Evolutionary conservation across 2,888 invertebrate genomes (phyloP).

Genomic region (Rhagophthalmus giganteus): DNA sequence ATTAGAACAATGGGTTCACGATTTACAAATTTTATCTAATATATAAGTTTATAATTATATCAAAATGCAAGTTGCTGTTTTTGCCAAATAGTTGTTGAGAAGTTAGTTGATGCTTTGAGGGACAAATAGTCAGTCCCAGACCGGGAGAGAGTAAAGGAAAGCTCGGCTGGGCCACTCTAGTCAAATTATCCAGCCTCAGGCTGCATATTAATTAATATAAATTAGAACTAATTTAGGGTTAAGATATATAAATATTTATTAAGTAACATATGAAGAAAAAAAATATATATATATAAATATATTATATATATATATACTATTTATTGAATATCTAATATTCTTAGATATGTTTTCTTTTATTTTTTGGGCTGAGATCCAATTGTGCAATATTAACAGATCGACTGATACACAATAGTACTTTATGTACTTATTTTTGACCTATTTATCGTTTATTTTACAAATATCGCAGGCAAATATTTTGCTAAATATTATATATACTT

Average conservation of each 20-base stretch:
- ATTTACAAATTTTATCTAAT: conserved; percentile 55
- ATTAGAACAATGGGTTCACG: conserved; percentile 53
- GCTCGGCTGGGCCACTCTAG: conserved; percentile 55
- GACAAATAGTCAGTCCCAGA: conserved; percentile 38
- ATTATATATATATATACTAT: conserved; percentile 49
- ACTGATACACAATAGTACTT: conserved; percentile 50
- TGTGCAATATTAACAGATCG: conserved; percentile 57
- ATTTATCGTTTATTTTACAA: conserved; percentile 28
- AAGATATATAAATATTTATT: conserved; percentile 37
- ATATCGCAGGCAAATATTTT: conserved; percentile 33
- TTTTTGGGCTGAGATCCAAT: conserved; percentile 54
- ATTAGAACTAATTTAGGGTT: conserved; percentile 51
- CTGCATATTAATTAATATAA: conserved; percentile 54
- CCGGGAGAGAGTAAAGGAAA: conserved; percentile 41
- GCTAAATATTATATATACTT: conserved; percentile 32
- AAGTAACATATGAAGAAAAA: too few species aligned
- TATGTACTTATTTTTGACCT: conserved; percentile 35
- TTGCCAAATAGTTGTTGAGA: conserved; percentile 55
- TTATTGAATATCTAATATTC: conserved; percentile 54
- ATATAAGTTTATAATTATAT: conserved; percentile 49
- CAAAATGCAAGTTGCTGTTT: conserved; percentile 53
- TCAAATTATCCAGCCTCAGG: conserved; percentile 56
- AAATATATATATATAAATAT: conserved; percentile 44
- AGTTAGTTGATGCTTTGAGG: conserved; percentile 54
- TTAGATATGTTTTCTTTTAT: conserved; percentile 45